Percentiles rank a stretch among this genome's conserved stretches.
Conservation (phyloP, 2,888 invertebrate species). For the Archaeoteleia sp. region DNA sequence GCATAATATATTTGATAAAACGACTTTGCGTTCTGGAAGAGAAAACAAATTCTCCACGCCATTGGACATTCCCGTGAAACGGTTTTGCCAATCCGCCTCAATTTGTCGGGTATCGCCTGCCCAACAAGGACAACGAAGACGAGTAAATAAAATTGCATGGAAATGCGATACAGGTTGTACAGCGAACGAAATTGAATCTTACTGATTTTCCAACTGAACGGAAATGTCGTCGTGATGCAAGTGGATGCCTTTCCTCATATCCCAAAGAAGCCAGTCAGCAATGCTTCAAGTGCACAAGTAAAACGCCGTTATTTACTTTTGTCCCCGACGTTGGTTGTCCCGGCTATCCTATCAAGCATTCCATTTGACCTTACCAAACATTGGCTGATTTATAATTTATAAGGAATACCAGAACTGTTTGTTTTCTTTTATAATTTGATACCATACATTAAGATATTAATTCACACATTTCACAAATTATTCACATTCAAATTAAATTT, state of each 20-base stretch:
- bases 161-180: conserved; percentile 22
- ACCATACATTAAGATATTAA: no score
- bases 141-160: conserved; percentile 54
- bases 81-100: conserved; percentile 6
- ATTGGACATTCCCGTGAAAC: background rate
- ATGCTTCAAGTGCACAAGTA: background rate
- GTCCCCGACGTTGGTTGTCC: conserved; percentile 5
- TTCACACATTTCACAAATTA: no score
- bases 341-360: conserved; percentile 4
- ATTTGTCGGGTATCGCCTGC: conserved; percentile 1
- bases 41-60: background rate
- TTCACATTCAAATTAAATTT: no score
- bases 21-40: background rate
- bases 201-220: conserved; percentile 49
- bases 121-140: conserved; percentile 13
- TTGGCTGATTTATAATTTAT: background rate
- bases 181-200: conserved; percentile 51
- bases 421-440: no score
- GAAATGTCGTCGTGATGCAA: conserved; percentile 9
- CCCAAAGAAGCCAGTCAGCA: background rate
- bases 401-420: no score
- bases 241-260: conserved; percentile 2
- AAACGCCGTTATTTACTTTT: conserved; percentile 5
- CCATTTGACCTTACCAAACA: conserved; percentile 3
- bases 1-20: background rate